Conservation (phyloP, 2,113 vertebrate species). For the Cochlearius cochlearius region DNA sequence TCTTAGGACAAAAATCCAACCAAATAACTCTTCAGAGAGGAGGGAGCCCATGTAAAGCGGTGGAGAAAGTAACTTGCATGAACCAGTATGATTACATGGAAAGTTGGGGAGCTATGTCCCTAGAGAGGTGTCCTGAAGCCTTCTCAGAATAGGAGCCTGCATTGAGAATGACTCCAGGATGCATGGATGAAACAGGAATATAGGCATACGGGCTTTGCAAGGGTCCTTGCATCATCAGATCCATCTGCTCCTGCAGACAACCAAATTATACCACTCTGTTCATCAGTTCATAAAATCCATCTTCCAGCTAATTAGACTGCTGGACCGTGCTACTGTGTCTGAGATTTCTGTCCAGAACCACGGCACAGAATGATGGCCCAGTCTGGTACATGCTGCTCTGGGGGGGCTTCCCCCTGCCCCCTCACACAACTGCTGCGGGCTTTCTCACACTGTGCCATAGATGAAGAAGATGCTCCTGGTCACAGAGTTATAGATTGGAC, state of each 20-base stretch:
- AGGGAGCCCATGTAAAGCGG: neutral
- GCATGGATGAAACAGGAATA: neutral
- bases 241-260: neutral
- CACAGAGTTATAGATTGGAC: neutral
- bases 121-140: neutral
- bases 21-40: neutral
- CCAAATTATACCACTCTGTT: neutral
- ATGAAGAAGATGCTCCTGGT: fast-evolving
- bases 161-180: neutral
- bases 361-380: neutral
- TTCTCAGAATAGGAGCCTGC: neutral
- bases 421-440: fast-evolving
- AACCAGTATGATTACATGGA: neutral
- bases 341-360: neutral
- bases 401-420: neutral
- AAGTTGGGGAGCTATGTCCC: neutral
- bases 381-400: neutral
- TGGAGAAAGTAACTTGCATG: neutral
- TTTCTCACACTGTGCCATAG: neutral
- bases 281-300: neutral
- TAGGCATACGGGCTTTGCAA: neutral
- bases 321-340: neutral
- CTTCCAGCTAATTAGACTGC: neutral
- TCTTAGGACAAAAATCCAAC: neutral
- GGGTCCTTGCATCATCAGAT: neutral